Evolutionary conservation across 1,140 invertebrate species (phyloP).

Genomic region (Apocrypta bakeri): DNA sequence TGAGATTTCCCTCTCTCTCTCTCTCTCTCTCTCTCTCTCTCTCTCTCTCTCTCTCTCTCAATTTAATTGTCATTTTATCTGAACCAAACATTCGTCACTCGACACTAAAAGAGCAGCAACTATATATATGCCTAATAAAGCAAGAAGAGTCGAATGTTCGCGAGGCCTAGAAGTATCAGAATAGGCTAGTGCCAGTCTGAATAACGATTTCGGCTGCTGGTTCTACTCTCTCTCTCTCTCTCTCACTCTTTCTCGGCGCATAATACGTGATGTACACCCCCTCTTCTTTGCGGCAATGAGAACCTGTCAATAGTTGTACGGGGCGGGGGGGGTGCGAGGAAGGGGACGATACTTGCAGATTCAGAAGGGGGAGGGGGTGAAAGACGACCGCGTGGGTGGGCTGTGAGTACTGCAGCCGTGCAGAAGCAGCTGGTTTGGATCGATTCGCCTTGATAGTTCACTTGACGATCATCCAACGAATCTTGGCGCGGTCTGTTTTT

Average conservation of each 20-base stretch:
- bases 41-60: too few relatives aligned
- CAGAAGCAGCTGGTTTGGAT: slow-evolving; percentile 23
- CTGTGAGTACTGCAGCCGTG: not conserved
- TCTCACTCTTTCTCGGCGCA: not conserved
- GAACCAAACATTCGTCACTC: too few relatives aligned
- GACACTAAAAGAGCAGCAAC: too few relatives aligned
- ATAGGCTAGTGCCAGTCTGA: not conserved
- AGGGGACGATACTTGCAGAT: not conserved
- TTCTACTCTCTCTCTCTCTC: not conserved
- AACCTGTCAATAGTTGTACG: slow-evolving; percentile 7
- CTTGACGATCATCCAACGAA: slow-evolving; percentile 1
- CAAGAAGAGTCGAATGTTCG: not conserved
- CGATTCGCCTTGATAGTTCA: slow-evolving; percentile 55
- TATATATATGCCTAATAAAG: not conserved
- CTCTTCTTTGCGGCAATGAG: not conserved
- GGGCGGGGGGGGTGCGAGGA: not conserved
- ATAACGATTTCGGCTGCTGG: not conserved
- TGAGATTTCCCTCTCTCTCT: too few relatives aligned
- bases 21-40: too few relatives aligned
- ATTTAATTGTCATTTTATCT: too few relatives aligned
- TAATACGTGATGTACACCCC: not conserved
- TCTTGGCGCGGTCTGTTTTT: not conserved
- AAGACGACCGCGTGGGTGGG: not conserved
- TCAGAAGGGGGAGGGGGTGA: not conserved
- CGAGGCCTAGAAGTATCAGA: not conserved